phyloP scores from a whole-genome alignment of 2,888 invertebrate species.

The Chydorus sphaericus region DNA sequence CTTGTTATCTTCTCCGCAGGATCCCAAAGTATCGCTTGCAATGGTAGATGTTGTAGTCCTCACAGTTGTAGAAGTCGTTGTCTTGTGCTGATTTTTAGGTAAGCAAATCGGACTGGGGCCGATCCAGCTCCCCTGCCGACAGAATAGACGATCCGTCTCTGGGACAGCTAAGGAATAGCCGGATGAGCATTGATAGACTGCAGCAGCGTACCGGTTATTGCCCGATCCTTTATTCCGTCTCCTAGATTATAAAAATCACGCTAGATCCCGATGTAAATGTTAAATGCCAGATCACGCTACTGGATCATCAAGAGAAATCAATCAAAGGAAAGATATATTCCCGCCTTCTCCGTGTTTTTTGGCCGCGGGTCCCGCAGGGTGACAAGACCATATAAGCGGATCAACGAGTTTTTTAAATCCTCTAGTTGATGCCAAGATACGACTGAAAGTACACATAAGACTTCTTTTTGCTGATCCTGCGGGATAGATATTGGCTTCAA shows the following conservation, averaged over 20 bases:
- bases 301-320: too few relatives aligned
- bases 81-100: too few relatives aligned
- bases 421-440: too few relatives aligned
- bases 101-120: constrained; percentile 40
- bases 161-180: constrained; percentile 36
- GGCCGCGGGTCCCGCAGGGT: too few relatives aligned
- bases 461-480: too few relatives aligned
- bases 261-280: neutral
- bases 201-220: constrained; percentile 38
- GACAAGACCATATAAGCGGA: too few relatives aligned
- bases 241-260: constrained; percentile 18
- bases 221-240: constrained; percentile 24
- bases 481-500: too few relatives aligned
- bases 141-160: constrained; percentile 37
- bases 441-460: too few relatives aligned
- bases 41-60: neutral
- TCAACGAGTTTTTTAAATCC: too few relatives aligned
- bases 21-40: neutral
- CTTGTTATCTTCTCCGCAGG: constrained; percentile 23
- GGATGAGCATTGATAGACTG: constrained; percentile 39
- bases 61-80: neutral
- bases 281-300: neutral
- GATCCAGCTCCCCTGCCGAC: constrained; percentile 40
- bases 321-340: too few relatives aligned
- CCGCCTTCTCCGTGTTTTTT: too few relatives aligned